These are phyloP conservation scores for Microchirus variegatus DNA, from an alignment of 2,797 vertebrate species.

Conservation along the genomic window DNA sequence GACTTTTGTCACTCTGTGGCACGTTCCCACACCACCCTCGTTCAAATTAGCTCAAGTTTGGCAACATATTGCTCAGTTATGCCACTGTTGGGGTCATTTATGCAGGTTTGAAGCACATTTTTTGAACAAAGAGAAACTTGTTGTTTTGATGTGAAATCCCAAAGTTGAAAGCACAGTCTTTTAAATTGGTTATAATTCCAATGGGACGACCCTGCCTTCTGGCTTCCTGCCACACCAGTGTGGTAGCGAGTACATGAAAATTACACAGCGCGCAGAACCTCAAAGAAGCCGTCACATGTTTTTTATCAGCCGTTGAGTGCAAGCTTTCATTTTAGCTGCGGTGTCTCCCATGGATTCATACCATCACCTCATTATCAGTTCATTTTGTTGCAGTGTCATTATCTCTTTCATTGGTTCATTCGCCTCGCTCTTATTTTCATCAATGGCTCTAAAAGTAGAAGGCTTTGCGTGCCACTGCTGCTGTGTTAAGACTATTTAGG, in stretches of 20 bases:
- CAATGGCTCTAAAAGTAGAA: slow-evolving; percentile 37
- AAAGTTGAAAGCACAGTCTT: neutral
- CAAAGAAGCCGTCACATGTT: slow-evolving; percentile 61
- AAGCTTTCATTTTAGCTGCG: slow-evolving; percentile 27
- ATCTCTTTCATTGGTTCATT: slow-evolving; percentile 2
- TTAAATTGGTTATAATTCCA: slow-evolving; percentile 3
- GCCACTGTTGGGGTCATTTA: neutral
- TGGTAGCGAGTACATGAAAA: slow-evolving; percentile 43
- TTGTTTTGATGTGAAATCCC: neutral
- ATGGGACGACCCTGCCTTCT: slow-evolving; percentile 19
- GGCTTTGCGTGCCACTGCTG: slow-evolving; percentile 33
- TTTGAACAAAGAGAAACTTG: slow-evolving; percentile 2
- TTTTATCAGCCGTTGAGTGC: slow-evolving; percentile 43
- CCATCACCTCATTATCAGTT: slow-evolving; percentile 28
- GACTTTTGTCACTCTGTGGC: slow-evolving; percentile 20
- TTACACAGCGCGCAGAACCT: slow-evolving; percentile 26
- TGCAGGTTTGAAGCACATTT: neutral
- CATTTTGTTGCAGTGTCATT: slow-evolving; percentile 30
- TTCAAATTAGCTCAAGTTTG: neutral
- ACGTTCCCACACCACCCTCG: slow-evolving; percentile 3
- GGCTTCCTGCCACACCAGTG: slow-evolving; percentile 27
- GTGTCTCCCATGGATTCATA: neutral
- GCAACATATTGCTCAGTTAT: neutral
- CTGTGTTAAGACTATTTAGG: slow-evolving; percentile 60
- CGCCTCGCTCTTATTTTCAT: slow-evolving; percentile 32